These are phyloP conservation scores for Pollenia amentaria DNA, from an alignment of 2,888 invertebrate species.

Conservation along the genomic window DNA sequence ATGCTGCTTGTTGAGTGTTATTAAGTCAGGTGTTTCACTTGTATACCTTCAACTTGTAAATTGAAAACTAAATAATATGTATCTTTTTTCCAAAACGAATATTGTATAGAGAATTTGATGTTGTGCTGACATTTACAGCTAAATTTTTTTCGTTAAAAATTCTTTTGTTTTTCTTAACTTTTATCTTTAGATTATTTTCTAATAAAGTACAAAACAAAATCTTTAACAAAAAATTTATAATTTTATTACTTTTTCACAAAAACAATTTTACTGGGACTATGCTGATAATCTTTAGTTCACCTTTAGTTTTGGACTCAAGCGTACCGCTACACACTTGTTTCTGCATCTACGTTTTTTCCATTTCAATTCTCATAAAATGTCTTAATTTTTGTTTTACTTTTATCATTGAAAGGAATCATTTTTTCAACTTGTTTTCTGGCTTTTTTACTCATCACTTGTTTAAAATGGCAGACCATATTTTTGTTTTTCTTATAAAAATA, in stretches of 20 bases:
- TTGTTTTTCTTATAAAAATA: conserved; percentile 21
- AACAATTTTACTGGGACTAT: conserved; percentile 27
- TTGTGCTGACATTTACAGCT: conserved; percentile 79
- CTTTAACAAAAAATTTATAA: conserved; percentile 57
- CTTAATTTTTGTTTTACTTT: conserved; percentile 48
- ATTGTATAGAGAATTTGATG: conserved; percentile 28
- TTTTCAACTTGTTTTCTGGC: neutral
- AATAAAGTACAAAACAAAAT: conserved; percentile 52
- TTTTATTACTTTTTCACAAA: conserved; percentile 79
- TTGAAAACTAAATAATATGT: conserved; percentile 30
- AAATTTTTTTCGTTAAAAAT: conserved; percentile 73
- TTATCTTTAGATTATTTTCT: conserved; percentile 56
- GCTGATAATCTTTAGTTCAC: neutral
- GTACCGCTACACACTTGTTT: conserved; percentile 60
- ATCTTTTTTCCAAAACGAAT: conserved; percentile 12
- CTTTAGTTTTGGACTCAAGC: conserved; percentile 57
- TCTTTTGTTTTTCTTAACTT: conserved; percentile 52
- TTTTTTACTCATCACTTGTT: conserved; percentile 9
- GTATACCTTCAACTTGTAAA: conserved; percentile 48
- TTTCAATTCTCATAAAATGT: conserved; percentile 59
- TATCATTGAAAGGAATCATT: conserved; percentile 47
- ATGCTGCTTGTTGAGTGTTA: neutral
- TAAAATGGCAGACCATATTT: conserved; percentile 29
- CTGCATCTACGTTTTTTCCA: conserved; percentile 43
- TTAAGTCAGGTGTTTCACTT: conserved; percentile 65